Conservation (phyloP, 2,113 vertebrate species). For the Chaetodon trifascialis region DNA sequence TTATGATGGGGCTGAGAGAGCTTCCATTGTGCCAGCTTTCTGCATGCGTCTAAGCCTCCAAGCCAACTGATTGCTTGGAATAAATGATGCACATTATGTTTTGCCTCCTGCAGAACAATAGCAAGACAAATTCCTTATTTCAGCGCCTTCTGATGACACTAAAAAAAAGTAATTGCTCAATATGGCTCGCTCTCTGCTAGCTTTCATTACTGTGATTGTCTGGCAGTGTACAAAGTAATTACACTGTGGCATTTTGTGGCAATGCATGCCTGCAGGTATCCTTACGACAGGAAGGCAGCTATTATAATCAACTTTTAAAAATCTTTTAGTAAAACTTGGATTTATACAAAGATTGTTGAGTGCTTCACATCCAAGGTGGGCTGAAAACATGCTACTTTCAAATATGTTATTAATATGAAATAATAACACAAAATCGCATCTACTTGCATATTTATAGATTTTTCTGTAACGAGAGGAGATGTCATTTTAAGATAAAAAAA, state of each 20-base stretch:
- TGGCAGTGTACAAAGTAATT: constrained; percentile 41
- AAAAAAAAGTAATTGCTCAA: constrained; percentile 55
- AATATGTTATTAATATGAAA: not conserved
- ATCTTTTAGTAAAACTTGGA: not conserved
- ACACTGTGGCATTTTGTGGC: constrained; percentile 28
- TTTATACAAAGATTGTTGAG: not conserved
- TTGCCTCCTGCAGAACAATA: constrained; percentile 55
- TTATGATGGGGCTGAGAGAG: constrained; percentile 66
- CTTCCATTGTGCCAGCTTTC: constrained; percentile 52
- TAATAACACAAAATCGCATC: not conserved
- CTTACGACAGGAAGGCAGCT: not conserved
- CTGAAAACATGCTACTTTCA: not conserved
- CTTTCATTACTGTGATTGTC: constrained; percentile 49
- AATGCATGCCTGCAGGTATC: constrained; percentile 35
- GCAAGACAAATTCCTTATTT: constrained; percentile 63
- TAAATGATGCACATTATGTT: constrained; percentile 62
- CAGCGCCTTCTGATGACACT: constrained; percentile 25
- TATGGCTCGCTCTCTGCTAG: constrained; percentile 30
- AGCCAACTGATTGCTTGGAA: constrained; percentile 64
- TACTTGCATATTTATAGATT: not conserved
- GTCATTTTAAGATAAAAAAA: not conserved
- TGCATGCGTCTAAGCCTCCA: constrained; percentile 51
- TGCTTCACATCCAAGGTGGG: not conserved
- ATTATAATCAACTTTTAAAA: not conserved
- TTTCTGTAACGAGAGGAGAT: not conserved